Percentiles rank a stretch among this genome's conserved stretches.
These are phyloP conservation scores for fruit fly (Drosophila melanogaster) DNA, from an alignment of 1,140 invertebrate genomes.

Conservation along the genomic window DNA sequence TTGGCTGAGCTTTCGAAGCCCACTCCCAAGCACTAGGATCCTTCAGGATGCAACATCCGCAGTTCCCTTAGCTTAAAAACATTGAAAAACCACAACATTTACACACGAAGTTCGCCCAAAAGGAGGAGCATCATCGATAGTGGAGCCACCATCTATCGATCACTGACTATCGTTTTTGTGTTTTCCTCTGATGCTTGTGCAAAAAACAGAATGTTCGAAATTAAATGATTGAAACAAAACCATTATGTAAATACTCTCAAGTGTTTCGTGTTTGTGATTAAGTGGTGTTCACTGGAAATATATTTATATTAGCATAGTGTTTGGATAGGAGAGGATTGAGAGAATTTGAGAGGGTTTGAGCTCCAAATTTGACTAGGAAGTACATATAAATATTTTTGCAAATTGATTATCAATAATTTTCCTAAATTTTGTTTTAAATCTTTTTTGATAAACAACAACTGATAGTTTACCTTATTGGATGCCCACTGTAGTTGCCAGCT, in stretches of 20 bases:
- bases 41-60: neutral
- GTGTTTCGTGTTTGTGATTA: slow-evolving; percentile 13
- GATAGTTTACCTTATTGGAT: neutral
- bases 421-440: neutral
- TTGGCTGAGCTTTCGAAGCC: slow-evolving; percentile 73
- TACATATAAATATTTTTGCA: no score
- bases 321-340: neutral
- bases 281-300: neutral
- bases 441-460: neutral
- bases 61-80: slow-evolving; percentile 45
- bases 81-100: slow-evolving; percentile 43
- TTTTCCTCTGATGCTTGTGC: slow-evolving; percentile 38
- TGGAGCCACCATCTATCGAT: slow-evolving; percentile 16
- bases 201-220: slow-evolving; percentile 33
- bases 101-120: slow-evolving; percentile 21
- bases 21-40: slow-evolving; percentile 33
- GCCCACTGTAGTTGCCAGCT: slow-evolving; percentile 9
- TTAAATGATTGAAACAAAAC: slow-evolving; percentile 46
- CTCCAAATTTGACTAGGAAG: no score
- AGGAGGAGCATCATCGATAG: slow-evolving; percentile 4
- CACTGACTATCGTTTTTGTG: slow-evolving; percentile 27
- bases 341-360: neutral
- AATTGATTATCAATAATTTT: no score
- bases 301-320: neutral
- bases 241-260: slow-evolving; percentile 19